Base-by-base conservation (phyloP, 2,797 vertebrate genomes). In the Gymnocypris eckloni region DNA sequence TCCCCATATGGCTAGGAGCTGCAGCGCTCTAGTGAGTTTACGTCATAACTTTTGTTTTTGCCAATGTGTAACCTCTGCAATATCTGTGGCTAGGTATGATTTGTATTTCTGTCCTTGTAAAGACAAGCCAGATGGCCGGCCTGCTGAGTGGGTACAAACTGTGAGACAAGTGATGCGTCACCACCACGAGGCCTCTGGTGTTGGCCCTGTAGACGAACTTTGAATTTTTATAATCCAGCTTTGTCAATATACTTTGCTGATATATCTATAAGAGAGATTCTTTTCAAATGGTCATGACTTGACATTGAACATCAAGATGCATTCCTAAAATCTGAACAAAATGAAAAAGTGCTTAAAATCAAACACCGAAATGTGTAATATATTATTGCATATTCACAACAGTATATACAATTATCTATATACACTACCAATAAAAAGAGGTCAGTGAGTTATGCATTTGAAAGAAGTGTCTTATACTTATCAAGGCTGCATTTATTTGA, bases 111-210 rank as follows among this genome's bases (percentile, higher is more conserved):
- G 86, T 87, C 86, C 90, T 90, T 87, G 93, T 89, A 87, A 93
- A 94, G 93, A 91, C 88, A 45, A 90, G 88, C 92, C 95, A 95
- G 93, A 95, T 94, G 94, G 94, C 92, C 87, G 90, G 87, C 92
- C 91, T 92, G 92, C 92, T 88, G 93, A 94, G 92, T 91, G 90
- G 93, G 93, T 78, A 92, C 89, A 91, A 94, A 93, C 90, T 92
- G 88, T 93, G 89, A 92, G 93, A 94, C 91, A 92, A 91, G 91
- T 92, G 88, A 89, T 84, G 89, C 82, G 90, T 92, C 91, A 88
- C 89, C 86, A 88, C 87, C 71, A 66, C 41, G 91, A 88, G 90
- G 86, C 81, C 86, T 90, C 88, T 93, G 93, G 93, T 93, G 91
- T 50, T 37, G 25, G 39, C 52, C 12, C 10, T 28, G 10, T 59